Evolutionary conservation across 2,797 vertebrate genomes (phyloP).

Genomic region (Lemur catta): DNA sequence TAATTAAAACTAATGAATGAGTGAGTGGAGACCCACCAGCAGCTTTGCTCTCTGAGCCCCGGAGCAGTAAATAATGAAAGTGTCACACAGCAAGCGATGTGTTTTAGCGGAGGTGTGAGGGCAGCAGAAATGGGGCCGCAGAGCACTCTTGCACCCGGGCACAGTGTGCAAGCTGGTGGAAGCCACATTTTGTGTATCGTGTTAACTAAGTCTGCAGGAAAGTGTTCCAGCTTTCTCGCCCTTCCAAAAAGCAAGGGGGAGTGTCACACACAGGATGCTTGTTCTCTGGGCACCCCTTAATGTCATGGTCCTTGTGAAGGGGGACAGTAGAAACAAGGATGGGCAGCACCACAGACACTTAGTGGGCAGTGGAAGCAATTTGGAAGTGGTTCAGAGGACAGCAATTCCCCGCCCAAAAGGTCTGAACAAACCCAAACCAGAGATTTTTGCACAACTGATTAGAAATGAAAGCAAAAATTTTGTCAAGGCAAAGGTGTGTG

Average conservation of each 20-base stretch:
- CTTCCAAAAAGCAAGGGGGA: neutral
- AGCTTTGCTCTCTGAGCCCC: constrained; percentile 73
- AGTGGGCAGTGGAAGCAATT: constrained; percentile 79
- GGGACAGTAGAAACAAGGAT: neutral
- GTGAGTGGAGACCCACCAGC: constrained; percentile 83
- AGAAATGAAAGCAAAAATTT: constrained; percentile 86
- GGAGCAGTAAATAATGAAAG: constrained; percentile 87
- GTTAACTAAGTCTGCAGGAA: constrained; percentile 22
- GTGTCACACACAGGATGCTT: no score
- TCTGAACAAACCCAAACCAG: constrained; percentile 78
- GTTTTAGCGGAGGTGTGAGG: constrained; percentile 79
- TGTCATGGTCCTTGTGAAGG: neutral
- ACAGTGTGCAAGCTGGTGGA: constrained; percentile 21
- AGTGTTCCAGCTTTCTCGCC: neutral
- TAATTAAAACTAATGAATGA: constrained; percentile 91
- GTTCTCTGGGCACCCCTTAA: neutral
- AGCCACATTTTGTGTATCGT: neutral
- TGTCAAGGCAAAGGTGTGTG: constrained; percentile 80
- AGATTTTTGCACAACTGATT: constrained; percentile 83
- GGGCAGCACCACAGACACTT: neutral
- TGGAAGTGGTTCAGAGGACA: constrained; percentile 75
- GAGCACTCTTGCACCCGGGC: neutral
- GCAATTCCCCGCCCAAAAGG: constrained; percentile 80
- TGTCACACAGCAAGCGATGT: constrained; percentile 80
- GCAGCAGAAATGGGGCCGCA: constrained; percentile 70